Conservation (phyloP, 2,888 invertebrate species). For the Entomobrya proxima region DNA sequence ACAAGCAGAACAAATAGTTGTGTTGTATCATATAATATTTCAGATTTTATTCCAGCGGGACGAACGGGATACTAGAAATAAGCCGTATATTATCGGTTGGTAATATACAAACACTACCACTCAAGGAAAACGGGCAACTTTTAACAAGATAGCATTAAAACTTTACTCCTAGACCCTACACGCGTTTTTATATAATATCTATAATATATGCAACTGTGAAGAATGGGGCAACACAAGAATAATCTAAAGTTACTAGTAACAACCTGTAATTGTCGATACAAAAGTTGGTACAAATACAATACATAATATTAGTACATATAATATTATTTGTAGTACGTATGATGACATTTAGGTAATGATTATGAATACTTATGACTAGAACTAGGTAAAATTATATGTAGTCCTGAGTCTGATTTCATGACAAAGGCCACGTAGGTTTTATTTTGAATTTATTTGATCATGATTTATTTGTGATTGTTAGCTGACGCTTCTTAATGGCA, state of each 20-base stretch:
- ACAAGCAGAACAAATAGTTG: no score
- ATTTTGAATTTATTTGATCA: slow-evolving; percentile 9
- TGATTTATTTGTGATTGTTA: background rate
- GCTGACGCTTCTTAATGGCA: slow-evolving; percentile 13
- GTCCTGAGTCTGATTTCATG: slow-evolving; percentile 51
- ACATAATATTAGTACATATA: background rate
- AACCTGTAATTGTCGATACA: slow-evolving; percentile 19
- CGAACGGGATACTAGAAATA: no score
- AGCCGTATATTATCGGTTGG: no score
- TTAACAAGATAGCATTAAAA: no score
- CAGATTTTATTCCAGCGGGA: no score
- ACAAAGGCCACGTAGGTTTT: slow-evolving; percentile 45
- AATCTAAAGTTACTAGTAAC: no score
- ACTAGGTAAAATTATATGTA: background rate
- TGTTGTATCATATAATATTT: no score
- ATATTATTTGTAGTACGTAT: background rate
- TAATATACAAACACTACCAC: no score
- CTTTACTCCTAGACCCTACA: no score
- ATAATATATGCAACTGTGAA: no score
- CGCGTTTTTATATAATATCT: no score
- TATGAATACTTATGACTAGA: background rate
- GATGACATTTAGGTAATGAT: background rate
- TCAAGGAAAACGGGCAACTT: no score
- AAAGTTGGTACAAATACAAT: slow-evolving; percentile 17
- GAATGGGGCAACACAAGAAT: background rate